These are phyloP conservation scores for Andrena trimmerana DNA, from an alignment of 2,888 invertebrate genomes.

Conservation along the genomic window DNA sequence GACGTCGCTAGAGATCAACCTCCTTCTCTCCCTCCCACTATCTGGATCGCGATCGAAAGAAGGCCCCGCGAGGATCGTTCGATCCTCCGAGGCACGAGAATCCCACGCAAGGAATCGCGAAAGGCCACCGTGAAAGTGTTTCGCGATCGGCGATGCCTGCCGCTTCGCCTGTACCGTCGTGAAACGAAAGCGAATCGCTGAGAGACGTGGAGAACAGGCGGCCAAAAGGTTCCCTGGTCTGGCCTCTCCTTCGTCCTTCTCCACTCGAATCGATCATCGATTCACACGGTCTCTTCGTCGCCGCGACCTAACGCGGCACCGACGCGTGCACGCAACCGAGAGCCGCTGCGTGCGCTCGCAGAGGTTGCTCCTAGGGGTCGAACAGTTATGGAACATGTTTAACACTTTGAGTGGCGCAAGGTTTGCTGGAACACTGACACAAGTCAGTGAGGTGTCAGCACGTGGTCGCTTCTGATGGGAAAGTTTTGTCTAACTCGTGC, in stretches of 20 bases:
- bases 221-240: slow-evolving; percentile 33
- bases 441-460: too few species aligned
- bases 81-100: slow-evolving; percentile 52
- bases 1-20: slow-evolving; percentile 1
- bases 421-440: too few species aligned
- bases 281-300: slow-evolving; percentile 41
- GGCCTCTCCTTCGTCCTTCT: slow-evolving; percentile 19
- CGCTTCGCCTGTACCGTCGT: slow-evolving; percentile 6
- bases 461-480: too few species aligned
- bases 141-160: slow-evolving; percentile 54
- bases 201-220: slow-evolving; percentile 7
- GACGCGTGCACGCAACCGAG: too few species aligned
- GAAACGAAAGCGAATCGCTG: slow-evolving; percentile 64
- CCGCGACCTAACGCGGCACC: neutral
- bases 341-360: too few species aligned
- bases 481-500: too few species aligned
- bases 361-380: too few species aligned
- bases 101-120: slow-evolving; percentile 64
- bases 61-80: slow-evolving; percentile 42
- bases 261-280: slow-evolving; percentile 49
- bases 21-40: slow-evolving; percentile 2
- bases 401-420: too few species aligned
- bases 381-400: too few species aligned
- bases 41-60: slow-evolving; percentile 39
- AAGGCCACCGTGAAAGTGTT: slow-evolving; percentile 73